phyloP scores from a whole-genome alignment of 2,888 invertebrate species.

The Saturnia pavonia region DNA sequence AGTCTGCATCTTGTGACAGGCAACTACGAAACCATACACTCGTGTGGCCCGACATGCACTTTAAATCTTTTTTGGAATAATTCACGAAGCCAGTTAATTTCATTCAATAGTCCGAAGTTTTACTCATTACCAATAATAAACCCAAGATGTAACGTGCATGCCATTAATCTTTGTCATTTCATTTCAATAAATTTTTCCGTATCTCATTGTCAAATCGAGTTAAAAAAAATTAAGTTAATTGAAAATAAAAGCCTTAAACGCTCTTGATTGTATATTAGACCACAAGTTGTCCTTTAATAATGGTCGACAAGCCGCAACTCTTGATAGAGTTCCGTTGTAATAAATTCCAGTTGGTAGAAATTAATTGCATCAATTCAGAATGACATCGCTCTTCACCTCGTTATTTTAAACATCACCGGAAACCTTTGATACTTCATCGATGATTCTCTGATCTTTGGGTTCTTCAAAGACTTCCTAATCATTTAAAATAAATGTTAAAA shows the following conservation, averaged over 20 bases:
- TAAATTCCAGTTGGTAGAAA: slow-evolving; percentile 12
- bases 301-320: slow-evolving; percentile 19
- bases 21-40: no score
- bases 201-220: no score
- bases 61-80: no score
- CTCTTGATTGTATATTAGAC: neutral
- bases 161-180: no score
- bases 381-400: slow-evolving; percentile 2
- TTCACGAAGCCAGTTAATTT: no score
- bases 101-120: no score
- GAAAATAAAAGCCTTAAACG: neutral
- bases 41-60: no score
- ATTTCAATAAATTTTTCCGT: no score
- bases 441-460: neutral
- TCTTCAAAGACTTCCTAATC: neutral
- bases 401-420: slow-evolving; percentile 12
- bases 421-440: slow-evolving; percentile 8
- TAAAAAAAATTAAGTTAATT: neutral
- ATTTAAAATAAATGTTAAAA: neutral
- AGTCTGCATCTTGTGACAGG: no score
- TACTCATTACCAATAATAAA: no score
- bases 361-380: slow-evolving; percentile 17
- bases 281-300: slow-evolving; percentile 8
- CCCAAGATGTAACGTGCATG: no score
- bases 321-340: slow-evolving; percentile 10